Conservation (phyloP, 2,113 vertebrate genomes). For the Phaetusa simplex region DNA sequence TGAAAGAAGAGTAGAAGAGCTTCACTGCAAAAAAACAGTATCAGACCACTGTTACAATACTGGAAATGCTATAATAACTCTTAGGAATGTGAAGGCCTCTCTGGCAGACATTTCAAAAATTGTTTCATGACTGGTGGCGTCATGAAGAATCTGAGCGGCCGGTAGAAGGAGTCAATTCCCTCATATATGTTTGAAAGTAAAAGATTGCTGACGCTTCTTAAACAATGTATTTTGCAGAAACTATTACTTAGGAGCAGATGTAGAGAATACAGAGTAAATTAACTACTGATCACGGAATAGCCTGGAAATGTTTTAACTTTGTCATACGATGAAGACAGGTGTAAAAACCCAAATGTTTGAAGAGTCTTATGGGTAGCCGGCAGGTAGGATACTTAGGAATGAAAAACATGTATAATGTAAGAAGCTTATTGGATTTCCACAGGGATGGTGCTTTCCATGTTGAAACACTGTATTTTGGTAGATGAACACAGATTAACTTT, state of each 20-base stretch:
- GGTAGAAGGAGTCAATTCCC: background rate
- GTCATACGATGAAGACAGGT: background rate
- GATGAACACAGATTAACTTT: background rate
- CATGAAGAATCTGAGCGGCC: background rate
- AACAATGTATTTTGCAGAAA: background rate
- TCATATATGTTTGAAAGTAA: background rate
- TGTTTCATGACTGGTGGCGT: background rate
- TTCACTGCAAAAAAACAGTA: background rate
- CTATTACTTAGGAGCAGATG: background rate
- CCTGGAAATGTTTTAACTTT: background rate
- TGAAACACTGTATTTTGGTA: background rate
- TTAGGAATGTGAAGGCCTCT: background rate
- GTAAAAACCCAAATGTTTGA: background rate
- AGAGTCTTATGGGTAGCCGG: background rate
- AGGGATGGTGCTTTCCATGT: background rate
- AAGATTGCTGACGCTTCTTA: background rate
- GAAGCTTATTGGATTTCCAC: background rate
- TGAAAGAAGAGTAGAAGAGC: background rate
- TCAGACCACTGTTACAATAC: background rate
- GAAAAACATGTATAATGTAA: background rate
- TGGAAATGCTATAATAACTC: background rate
- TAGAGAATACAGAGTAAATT: background rate
- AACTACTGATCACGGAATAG: background rate
- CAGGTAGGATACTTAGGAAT: background rate
- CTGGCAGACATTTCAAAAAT: background rate